Conservation (phyloP, 1,140 invertebrate genomes). For the Eciton burchellii region DNA sequence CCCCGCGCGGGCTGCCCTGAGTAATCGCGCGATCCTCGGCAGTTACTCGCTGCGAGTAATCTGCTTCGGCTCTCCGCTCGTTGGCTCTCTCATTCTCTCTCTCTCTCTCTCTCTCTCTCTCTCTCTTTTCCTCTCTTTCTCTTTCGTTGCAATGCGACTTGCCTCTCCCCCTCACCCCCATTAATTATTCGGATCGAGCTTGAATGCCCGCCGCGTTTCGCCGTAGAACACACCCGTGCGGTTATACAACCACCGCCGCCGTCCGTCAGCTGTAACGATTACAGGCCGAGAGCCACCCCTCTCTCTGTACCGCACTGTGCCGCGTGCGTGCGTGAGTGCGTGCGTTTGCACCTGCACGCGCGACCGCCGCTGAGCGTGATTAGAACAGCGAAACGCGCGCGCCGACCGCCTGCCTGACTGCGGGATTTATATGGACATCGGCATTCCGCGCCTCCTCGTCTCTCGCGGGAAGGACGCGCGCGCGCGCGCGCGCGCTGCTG, state of each 20-base stretch:
- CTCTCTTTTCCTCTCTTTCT: too few species aligned
- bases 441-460: constrained; percentile 29
- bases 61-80: not conserved
- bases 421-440: constrained; percentile 43
- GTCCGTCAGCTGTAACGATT: constrained; percentile 41
- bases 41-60: not conserved
- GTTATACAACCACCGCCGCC: constrained; percentile 26
- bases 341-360: constrained; percentile 17
- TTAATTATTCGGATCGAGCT: constrained; percentile 33
- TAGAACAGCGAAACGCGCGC: constrained; percentile 19
- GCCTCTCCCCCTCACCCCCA: not conserved
- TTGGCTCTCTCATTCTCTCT: too few species aligned
- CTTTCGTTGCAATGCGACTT: not conserved
- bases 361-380: constrained; percentile 7
- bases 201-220: not conserved
- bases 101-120: too few species aligned
- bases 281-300: too few species aligned
- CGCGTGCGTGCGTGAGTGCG: too few species aligned
- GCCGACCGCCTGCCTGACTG: not conserved
- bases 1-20: constrained; percentile 14
- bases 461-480: constrained; percentile 23
- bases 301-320: too few species aligned
- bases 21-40: not conserved
- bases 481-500: constrained; percentile 3
- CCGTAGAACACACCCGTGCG: constrained; percentile 7